These are phyloP conservation scores for Scomber scombrus DNA, from an alignment of 2,113 vertebrate species.

Conservation along the genomic window DNA sequence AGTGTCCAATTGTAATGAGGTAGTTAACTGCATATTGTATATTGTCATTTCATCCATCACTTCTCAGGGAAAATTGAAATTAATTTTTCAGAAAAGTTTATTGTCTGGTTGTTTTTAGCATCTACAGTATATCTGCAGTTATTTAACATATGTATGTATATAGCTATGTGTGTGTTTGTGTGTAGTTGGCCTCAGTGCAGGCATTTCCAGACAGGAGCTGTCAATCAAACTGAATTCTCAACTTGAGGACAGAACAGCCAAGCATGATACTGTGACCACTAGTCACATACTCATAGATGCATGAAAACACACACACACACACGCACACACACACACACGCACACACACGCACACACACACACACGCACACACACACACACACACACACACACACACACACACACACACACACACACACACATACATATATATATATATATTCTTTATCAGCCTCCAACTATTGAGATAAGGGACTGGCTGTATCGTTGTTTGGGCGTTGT, in stretches of 20 bases:
- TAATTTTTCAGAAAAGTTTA: no score
- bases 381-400: no score
- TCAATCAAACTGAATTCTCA: slow-evolving; percentile 30
- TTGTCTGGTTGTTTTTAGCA: neutral
- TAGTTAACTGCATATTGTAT: neutral
- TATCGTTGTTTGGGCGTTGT: slow-evolving; percentile 40
- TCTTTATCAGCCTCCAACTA: slow-evolving; percentile 44
- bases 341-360: slow-evolving; percentile 8
- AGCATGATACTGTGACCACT: slow-evolving; percentile 35
- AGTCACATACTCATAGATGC: slow-evolving; percentile 32
- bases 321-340: slow-evolving; percentile 8
- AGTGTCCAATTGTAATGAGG: slow-evolving; percentile 21
- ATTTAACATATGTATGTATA: neutral
- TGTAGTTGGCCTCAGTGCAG: slow-evolving; percentile 3
- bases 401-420: slow-evolving; percentile 4
- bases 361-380: slow-evolving; percentile 7
- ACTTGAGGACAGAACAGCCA: slow-evolving; percentile 39
- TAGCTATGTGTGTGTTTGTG: slow-evolving; percentile 3
- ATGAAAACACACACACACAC: slow-evolving; percentile 18
- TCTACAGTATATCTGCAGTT: neutral
- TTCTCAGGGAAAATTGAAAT: no score
- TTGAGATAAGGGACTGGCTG: slow-evolving; percentile 57
- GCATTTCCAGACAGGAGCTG: slow-evolving; percentile 38
- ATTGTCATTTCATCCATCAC: neutral
- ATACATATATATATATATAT: slow-evolving; percentile 5